Evolutionary conservation across 1,140 invertebrate species (phyloP), one percentile per base, ranked within the genome.

Genomic region (Maconellicoccus hirsutus): DNA sequence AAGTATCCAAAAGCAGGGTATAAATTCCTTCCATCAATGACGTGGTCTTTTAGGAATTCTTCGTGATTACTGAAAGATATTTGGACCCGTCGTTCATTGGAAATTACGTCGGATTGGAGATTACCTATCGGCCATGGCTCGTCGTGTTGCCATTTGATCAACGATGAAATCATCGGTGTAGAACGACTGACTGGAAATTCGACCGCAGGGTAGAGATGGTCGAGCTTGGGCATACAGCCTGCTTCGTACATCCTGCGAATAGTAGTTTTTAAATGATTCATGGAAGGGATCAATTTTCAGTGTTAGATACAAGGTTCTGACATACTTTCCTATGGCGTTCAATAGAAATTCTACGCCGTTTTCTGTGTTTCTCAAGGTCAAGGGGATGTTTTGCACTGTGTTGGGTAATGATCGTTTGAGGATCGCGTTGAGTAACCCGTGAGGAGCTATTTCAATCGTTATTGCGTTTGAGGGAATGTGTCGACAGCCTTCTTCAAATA

Each of bases 1-100:
- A 98, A 82, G 77, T 98, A 97, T n/a, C 94, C 95, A 39, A 95
- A 96, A 52, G 94, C 95, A 16, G 96, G 96, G 81, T 93, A 98
- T 0, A 98, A 80, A 27, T 96, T 83, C 76, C 94, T 84, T 7
- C 94, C 95, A 81, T 98, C 94, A 76, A 98, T 96, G 19, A 84
- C 85, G 78, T 98, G 95, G 19, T 93, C 95, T 27, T 84, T 78
- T 61, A 92, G 81, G 80, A 87, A 94, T 63, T 86, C 81, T 77
- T 96, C n/a, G n/a, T n/a, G n/a, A n/a, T n/a, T n/a, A n/a, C n/a
- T n/a, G n/a, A n/a, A n/a, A n/a, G n/a, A n/a, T n/a, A 61, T 22
- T 22, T 10, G n/a, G 14, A 22, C n/a, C 4, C 7, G 4, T 8
- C 59, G 14, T 19, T 61, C 16, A 6, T 19, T 19, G 4, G 21